phyloP scores from a whole-genome alignment of 2,888 invertebrate species.

The Athalia cordata region DNA sequence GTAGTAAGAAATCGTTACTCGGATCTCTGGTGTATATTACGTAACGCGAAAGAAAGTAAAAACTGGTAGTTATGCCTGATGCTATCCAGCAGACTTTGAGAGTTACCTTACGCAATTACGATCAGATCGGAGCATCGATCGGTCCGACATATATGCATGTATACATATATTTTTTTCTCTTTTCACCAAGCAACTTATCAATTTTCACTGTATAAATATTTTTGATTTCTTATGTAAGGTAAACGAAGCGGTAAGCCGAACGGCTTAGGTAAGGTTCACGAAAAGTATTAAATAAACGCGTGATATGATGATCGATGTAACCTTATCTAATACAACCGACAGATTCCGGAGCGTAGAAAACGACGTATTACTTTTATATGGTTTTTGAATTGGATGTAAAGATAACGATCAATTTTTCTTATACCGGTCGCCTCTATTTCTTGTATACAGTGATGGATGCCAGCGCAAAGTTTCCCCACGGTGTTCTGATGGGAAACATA shows the following conservation, averaged over 20 bases:
- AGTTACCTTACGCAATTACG: conserved; percentile 33
- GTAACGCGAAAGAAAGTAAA: conserved; percentile 41
- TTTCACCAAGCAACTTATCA: background rate
- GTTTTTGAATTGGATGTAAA: no score
- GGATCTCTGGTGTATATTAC: conserved; percentile 21
- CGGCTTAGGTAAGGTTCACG: no score
- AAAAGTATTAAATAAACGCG: no score
- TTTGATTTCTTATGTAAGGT: no score
- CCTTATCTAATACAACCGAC: no score
- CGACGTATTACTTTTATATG: no score
- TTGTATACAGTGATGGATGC: conserved; percentile 51
- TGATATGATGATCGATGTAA: no score
- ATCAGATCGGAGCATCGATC: conserved; percentile 22
- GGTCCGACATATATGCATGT: background rate
- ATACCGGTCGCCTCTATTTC: no score
- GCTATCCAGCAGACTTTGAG: conserved; percentile 6
- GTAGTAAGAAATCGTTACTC: conserved; percentile 35
- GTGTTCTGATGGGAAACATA: conserved; percentile 51
- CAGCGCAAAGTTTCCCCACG: conserved; percentile 51
- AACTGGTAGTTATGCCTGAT: conserved; percentile 42
- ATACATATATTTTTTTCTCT: background rate
- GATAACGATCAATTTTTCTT: no score
- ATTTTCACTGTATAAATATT: no score
- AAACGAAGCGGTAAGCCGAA: no score
- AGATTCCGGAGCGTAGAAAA: no score